Percentiles rank a stretch among this genome's conserved stretches.
Conservation (phyloP, 2,797 vertebrate species). For the Phalloptychus januarius region DNA sequence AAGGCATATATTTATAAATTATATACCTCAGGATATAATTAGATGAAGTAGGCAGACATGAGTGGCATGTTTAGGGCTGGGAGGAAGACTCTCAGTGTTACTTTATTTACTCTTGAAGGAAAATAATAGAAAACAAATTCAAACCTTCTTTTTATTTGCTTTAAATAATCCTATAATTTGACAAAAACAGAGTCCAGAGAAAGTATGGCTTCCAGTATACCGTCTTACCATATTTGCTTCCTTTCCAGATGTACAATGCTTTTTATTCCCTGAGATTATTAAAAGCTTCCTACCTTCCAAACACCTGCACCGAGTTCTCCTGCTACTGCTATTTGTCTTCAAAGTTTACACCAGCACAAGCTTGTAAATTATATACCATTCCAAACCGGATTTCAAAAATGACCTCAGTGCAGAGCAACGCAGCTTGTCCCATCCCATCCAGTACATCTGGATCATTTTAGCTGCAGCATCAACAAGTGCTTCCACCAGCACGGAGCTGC, state of each 20-base stretch:
- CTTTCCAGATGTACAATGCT: neutral
- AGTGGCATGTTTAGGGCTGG: slow-evolving; percentile 27
- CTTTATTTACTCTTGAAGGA: slow-evolving; percentile 27
- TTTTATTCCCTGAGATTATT: slow-evolving; percentile 9
- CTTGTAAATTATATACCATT: slow-evolving; percentile 55
- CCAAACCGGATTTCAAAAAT: slow-evolving; percentile 61
- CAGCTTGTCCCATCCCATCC: slow-evolving; percentile 70
- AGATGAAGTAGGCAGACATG: neutral
- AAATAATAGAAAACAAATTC: slow-evolving; percentile 42
- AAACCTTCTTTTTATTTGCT: slow-evolving; percentile 42
- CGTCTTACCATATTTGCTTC: neutral
- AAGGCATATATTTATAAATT: neutral
- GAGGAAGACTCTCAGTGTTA: slow-evolving; percentile 15
- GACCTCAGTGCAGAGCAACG: slow-evolving; percentile 76
- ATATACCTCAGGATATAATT: neutral
- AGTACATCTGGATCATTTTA: slow-evolving; percentile 85
- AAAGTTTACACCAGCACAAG: slow-evolving; percentile 37
- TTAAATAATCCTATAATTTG: slow-evolving; percentile 21
- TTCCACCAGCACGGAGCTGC: slow-evolving; percentile 60
- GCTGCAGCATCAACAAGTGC: slow-evolving; percentile 74
- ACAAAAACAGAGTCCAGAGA: slow-evolving; percentile 13
- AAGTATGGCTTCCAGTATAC: neutral
- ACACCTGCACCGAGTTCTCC: slow-evolving; percentile 47
- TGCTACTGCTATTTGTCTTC: slow-evolving; percentile 37
- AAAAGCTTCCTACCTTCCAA: slow-evolving; percentile 4